Base-by-base conservation (phyloP, 1,140 invertebrate genomes). In the Aleiodes sp. region DNA sequence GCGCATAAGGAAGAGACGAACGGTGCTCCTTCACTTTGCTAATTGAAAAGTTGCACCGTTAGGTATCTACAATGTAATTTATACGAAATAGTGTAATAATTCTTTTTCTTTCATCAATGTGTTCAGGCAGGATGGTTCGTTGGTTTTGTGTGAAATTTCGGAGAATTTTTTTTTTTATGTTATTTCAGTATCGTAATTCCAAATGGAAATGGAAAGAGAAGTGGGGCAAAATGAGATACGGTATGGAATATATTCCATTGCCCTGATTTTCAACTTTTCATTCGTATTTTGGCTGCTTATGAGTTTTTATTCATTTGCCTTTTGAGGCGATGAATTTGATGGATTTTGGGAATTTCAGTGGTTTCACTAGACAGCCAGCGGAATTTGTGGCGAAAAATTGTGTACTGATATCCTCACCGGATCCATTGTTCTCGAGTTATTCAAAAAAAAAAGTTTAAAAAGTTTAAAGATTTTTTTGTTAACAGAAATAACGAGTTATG, bases 41-140 rank as follows among this genome's bases (percentile, higher is more conserved):
- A 59, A 59, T 59, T 59, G 28, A 59, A 59, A n/a, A 28, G 28
- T 4, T 12, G 24, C 56, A 59, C 56, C 56, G 56, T 59, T 59
- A 59, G 56, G 4, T 6, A 29, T 12, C 56, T 29, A n/a, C 28
- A 28, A 59, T 26, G 56, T 59, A 59, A 59, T 26, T 59, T 59
- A 28, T 26, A 31, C 28, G 29, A 59, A 59, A 12, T 59, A 59
- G 56, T 59, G 56, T 26, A 59, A 59, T 26, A 29, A 29, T 59
- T 59, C 29, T 59, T 59, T 33, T 33, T 33, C 12, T 59, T n/a
- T 59, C 29, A 31, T 26, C 56, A 59, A 59, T 12, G 56, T 28
- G 14, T 12, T 24, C 26, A 52, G 19, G 46, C 56, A 59, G 29
- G 14, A 59, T 26, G 56, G 56, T 59, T 26, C 28, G 56, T 26